Evolutionary conservation across 30 jellyfish, hydroid and myxozoan species (phyloP).

Genomic region (Aurelia aurita complex sp. Pacific): DNA sequence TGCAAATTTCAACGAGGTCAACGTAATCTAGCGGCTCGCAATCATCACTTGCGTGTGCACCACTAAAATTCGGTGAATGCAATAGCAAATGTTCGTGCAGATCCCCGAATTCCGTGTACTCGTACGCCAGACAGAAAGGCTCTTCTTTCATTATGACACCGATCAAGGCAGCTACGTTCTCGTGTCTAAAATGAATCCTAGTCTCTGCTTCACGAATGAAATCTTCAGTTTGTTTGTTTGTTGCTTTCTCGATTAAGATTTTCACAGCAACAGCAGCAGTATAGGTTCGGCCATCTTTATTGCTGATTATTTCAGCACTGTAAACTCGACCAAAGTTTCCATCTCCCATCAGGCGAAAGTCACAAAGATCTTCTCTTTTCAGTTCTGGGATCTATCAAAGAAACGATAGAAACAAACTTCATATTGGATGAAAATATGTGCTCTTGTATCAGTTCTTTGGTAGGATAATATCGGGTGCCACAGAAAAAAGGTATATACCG

Average conservation of each 20-base stretch:
- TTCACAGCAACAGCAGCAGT: slow-evolving; percentile 93
- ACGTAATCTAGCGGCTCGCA: slow-evolving; percentile 91
- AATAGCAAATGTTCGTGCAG: slow-evolving; percentile 91
- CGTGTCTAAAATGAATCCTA: slow-evolving; percentile 84
- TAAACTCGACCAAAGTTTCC: slow-evolving; percentile 95
- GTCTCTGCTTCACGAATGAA: slow-evolving; percentile 97
- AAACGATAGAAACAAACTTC: neutral
- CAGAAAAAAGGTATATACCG: too few species aligned
- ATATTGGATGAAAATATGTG: too few species aligned
- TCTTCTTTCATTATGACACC: slow-evolving; percentile 97
- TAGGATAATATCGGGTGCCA: too few species aligned
- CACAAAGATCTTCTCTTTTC: slow-evolving; percentile 95
- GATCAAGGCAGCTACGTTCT: slow-evolving; percentile 84
- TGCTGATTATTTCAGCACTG: slow-evolving; percentile 89
- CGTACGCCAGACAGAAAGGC: slow-evolving; percentile 89
- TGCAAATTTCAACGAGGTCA: slow-evolving; percentile 85
- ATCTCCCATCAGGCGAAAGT: slow-evolving; percentile 90
- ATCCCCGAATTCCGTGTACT: slow-evolving; percentile 97
- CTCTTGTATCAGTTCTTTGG: too few species aligned
- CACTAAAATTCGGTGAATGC: slow-evolving; percentile 97
- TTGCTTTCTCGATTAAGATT: slow-evolving; percentile 87
- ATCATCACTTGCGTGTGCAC: slow-evolving; percentile 95
- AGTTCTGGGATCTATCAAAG: slow-evolving; percentile 80
- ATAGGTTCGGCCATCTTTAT: slow-evolving; percentile 74
- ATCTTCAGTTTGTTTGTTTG: slow-evolving; percentile 84